These are phyloP conservation scores for Dicrostonyx torquatus DNA, from an alignment of 2,797 vertebrate species.

Conservation along the genomic window DNA sequence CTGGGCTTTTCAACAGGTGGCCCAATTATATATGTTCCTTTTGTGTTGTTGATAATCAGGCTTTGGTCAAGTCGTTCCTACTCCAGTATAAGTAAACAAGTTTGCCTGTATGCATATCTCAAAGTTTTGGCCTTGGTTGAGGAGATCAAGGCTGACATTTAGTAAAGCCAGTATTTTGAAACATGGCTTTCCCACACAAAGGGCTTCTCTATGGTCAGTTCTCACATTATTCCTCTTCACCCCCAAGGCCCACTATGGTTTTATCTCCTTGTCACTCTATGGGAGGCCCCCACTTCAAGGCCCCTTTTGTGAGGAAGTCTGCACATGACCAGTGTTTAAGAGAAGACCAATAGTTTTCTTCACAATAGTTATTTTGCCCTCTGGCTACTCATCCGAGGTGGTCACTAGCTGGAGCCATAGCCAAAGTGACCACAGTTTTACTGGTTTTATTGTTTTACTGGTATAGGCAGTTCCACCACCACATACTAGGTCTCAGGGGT, in stretches of 20 bases:
- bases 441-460: neutral
- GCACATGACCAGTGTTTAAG: neutral
- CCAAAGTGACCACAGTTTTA: neutral
- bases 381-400: neutral
- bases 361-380: neutral
- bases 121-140: neutral
- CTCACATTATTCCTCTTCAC: neutral
- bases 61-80: neutral
- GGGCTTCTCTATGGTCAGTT: neutral
- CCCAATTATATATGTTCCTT: neutral
- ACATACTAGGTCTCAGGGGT: neutral
- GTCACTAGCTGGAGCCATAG: neutral
- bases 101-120: neutral
- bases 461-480: neutral
- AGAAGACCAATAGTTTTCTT: neutral
- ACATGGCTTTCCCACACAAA: neutral
- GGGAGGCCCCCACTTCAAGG: neutral
- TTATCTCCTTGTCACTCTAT: neutral
- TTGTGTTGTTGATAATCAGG: neutral
- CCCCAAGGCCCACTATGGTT: neutral
- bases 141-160: neutral
- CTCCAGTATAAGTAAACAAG: neutral
- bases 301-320: neutral
- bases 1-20: neutral
- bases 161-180: neutral